phyloP scores from a whole-genome alignment of 23 tunicate genomes.

The Phallusia fumigata region DNA sequence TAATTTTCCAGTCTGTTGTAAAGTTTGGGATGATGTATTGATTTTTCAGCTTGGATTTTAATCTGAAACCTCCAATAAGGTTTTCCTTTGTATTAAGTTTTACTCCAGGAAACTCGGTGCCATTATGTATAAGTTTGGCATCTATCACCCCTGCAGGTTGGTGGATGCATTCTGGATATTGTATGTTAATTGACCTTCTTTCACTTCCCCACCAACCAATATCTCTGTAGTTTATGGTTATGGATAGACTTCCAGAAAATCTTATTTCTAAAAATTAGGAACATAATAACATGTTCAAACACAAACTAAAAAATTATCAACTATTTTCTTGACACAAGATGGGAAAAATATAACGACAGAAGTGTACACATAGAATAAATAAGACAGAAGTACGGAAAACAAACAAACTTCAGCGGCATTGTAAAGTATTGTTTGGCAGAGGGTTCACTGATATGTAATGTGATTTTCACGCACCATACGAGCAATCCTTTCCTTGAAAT shows the following conservation, averaged over 20 bases:
- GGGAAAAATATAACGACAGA: no score
- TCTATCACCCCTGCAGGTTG: background rate
- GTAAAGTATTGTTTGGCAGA: no score
- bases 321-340: no score
- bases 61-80: background rate
- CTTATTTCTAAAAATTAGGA: background rate
- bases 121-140: background rate
- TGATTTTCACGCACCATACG: background rate
- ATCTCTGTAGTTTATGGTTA: background rate
- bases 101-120: background rate
- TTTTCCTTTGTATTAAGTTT: background rate
- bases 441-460: no score
- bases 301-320: no score
- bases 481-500: background rate
- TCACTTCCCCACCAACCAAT: background rate
- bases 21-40: constrained; percentile 3
- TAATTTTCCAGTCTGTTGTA: background rate
- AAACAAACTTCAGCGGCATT: no score
- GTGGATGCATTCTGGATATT: background rate
- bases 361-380: no score
- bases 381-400: no score
- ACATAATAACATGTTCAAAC: no score
- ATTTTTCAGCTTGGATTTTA: background rate
- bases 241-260: background rate
- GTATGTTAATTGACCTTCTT: background rate